phyloP scores from a whole-genome alignment of 2,888 invertebrate genomes.

The Drosophila prolongata region DNA sequence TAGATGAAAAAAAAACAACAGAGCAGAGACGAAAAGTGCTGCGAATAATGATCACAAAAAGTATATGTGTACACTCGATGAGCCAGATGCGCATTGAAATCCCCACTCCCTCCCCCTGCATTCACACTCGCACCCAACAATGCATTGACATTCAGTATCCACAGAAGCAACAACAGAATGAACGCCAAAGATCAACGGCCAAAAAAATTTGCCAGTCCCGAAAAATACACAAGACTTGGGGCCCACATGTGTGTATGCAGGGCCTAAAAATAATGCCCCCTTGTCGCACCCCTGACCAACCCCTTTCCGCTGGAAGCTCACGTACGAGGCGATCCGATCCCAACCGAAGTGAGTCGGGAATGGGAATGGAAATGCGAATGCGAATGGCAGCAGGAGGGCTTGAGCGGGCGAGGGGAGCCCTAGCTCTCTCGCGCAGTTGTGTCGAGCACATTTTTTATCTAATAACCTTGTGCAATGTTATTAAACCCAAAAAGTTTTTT shows the following conservation, averaged over 20 bases:
- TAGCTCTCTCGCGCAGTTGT: slow-evolving; percentile 42
- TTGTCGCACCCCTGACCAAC: slow-evolving; percentile 16
- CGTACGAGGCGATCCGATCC: slow-evolving; percentile 11
- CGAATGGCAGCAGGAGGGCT: slow-evolving; percentile 1
- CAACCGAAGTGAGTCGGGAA: background rate
- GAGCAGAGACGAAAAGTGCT: background rate
- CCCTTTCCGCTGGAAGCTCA: slow-evolving; percentile 1
- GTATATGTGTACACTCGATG: slow-evolving; percentile 20
- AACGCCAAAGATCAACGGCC: slow-evolving; percentile 63
- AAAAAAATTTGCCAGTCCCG: slow-evolving; percentile 48
- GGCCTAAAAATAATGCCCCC: slow-evolving; percentile 32
- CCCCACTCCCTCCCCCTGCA: background rate
- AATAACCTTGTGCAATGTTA: slow-evolving; percentile 84
- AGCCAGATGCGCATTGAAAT: slow-evolving; percentile 65
- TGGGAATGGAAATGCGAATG: background rate
- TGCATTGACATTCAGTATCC: slow-evolving; percentile 60
- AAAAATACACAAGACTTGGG: slow-evolving; percentile 43
- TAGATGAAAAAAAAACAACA: background rate
- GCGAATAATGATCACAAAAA: slow-evolving; percentile 10
- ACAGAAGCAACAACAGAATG: slow-evolving; percentile 15
- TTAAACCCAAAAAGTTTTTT: slow-evolving; percentile 85
- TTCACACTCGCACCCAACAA: slow-evolving; percentile 39
- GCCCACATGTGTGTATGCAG: slow-evolving; percentile 30
- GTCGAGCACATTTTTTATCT: slow-evolving; percentile 81
- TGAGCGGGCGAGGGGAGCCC: slow-evolving; percentile 15